Evolutionary conservation across 2,888 invertebrate species (phyloP), one percentile per base, ranked within the genome.

Genomic region (Amiota mariae): DNA sequence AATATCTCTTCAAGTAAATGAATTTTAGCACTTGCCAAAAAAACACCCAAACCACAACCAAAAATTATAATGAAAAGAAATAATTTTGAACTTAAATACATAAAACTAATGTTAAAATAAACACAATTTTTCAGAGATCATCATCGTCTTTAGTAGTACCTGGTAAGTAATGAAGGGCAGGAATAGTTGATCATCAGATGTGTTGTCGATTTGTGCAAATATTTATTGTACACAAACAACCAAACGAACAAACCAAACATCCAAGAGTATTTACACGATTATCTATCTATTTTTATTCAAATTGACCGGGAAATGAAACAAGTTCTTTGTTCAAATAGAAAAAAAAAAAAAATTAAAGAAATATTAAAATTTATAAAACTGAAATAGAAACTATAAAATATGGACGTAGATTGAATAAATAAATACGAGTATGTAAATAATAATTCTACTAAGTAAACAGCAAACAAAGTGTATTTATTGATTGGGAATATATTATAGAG

Each of bases 21-120:
- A 36, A 36, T 36, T 36, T 66, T 20, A 66, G 66, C 66, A 66
- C 66, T 48, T 66, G 66, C 66, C 66, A 66, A 66, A 66, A 66
- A 18, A 18, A 6, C 10, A 20, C 12, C 20, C 20, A 20, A 59
- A 18, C 12, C 59, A 20, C 15, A 59, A 18, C 9, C 20, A n/a
- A 59, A 59, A 15, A 59, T 18, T 59, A 18, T 59, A 18, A 61
- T 24, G 36, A 61, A 61, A 61, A 36, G 24, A 59, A 59, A 9
- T 2, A 59, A 59, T 15, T 59, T 54, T 15, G 8, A 59, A 59
- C n/a, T 15, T 59, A 18, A 13, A 59, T 6, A 59, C n/a, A n/a
- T n/a, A 59, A 59, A 59, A 54, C 36, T 36, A 36, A 36, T 36
- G 36, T 36, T 36, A 36, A 36, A 36, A 36, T 36, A 36, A 36